phyloP scores from a whole-genome alignment of 2,797 vertebrate species.

The Ctenosaura bakeri region DNA sequence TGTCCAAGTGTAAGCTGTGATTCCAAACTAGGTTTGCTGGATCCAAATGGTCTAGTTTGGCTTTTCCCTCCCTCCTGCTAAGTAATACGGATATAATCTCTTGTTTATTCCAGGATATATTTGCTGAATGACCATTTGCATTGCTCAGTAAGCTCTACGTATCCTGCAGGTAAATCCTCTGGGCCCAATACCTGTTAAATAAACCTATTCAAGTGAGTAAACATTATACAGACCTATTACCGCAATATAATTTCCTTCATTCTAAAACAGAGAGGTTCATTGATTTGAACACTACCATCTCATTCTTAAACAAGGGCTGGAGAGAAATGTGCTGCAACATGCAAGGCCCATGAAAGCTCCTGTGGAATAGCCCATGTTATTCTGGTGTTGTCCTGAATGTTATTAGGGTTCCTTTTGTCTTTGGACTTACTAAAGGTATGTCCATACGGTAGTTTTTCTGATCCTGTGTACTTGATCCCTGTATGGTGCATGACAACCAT shows the following conservation, averaged over 20 bases:
- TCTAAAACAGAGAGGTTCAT: conserved; percentile 40
- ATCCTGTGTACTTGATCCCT: not conserved
- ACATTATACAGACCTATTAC: conserved; percentile 68
- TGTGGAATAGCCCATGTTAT: not conserved
- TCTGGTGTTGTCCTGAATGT: not conserved
- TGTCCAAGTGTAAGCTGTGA: not conserved
- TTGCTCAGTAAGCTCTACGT: conserved; percentile 71
- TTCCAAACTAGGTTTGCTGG: not conserved
- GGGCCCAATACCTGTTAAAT: conserved; percentile 79
- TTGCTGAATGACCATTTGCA: conserved; percentile 76
- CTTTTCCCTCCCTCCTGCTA: conserved; percentile 14
- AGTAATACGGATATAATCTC: conserved; percentile 65
- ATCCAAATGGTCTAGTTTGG: not conserved
- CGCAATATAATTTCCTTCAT: conserved; percentile 71
- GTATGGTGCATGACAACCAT: not conserved
- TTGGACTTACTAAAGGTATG: not conserved
- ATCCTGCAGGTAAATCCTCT: conserved; percentile 80
- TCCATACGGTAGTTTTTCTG: not conserved
- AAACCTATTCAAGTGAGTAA: conserved; percentile 77
- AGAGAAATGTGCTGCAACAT: conserved; percentile 37
- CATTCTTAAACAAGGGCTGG: conserved; percentile 47
- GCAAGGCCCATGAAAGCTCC: conserved; percentile 3
- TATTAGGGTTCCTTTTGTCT: not conserved
- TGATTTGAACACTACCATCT: not conserved
- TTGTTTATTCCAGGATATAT: conserved; percentile 69